Conservation (phyloP, 2,888 invertebrate genomes). For the Drosophila seclusa region DNA sequence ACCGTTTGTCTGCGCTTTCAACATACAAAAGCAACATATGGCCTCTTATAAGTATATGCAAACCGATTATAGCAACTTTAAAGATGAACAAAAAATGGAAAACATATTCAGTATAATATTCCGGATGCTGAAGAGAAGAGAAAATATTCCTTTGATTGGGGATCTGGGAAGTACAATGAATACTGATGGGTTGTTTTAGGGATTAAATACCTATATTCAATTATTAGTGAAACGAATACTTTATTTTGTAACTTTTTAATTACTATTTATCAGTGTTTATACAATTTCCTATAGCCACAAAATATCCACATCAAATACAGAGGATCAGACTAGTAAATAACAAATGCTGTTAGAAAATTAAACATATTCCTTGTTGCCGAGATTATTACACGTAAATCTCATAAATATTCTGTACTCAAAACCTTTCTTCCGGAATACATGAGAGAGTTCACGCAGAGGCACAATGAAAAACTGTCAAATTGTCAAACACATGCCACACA, state of each 20-base stretch:
- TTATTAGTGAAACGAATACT: not conserved
- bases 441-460: not conserved
- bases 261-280: not conserved
- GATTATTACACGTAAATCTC: not conserved
- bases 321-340: not conserved
- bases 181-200: not conserved
- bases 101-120: not conserved
- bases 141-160: not conserved
- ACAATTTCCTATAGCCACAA: not conserved
- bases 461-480: conserved; percentile 7
- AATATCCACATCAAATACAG: not conserved
- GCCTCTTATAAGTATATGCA: not conserved
- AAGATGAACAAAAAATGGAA: not conserved
- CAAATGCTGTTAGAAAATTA: not conserved
- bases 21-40: not conserved
- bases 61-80: not conserved
- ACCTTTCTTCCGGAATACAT: not conserved
- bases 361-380: not conserved
- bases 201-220: not conserved
- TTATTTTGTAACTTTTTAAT: not conserved
- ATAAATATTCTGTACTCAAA: not conserved
- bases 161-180: not conserved
- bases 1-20: not conserved
- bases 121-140: not conserved
- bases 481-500: conserved; percentile 16